Base-by-base conservation (phyloP, 2,888 invertebrate genomes). In the Chironomus riparius region DNA sequence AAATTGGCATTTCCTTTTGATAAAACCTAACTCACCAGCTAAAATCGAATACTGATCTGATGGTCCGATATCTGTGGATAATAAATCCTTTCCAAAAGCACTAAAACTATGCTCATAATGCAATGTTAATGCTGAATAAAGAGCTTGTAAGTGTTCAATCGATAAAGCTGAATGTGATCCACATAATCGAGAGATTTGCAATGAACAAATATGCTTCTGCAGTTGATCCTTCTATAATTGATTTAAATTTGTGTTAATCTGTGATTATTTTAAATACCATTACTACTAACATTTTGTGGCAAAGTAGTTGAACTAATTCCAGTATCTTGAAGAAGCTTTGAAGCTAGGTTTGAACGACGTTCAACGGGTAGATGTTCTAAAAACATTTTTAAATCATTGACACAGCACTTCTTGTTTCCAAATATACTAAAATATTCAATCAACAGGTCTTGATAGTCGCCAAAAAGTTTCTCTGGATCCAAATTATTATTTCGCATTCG, bases 371-470 rank as follows among this genome's bases (percentile, higher is more conserved):
- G 85, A 79, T 92, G 86, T 65, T 87, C 85, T 69, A 95, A 82
- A 83, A 93, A 96, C 4, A 90, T 86, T 77, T 89, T 88, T 71
- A 97, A 85, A 82, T 98, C 97, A 7, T 90, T 88, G 77, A 94
- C 92, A 77, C 93, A 93, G 83, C 95, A 95, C 0, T 92, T 90
- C 81, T 95, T 95, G 80, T 92, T 89, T 2, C 95, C 95, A 84
- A 97, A 97, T 78, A 83, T 78, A 61, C 85, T 84, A 79, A 93
- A 92, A 85, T 95, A 97, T 79, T 92, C 90, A 77, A 91, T 86
- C 81, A 95, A 88, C 47, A 92, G 83, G 24, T 91, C 89, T 13
- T 88, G 85, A 15, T 88, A 87, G 80, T 90, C 89, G 0, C 91
- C 91, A 22, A 89, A 82, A 7, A 89, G 81, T 73, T 84, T 80